These are phyloP conservation scores for Apogon talboti DNA, from an alignment of 2,797 vertebrate species.

Conservation along the genomic window DNA sequence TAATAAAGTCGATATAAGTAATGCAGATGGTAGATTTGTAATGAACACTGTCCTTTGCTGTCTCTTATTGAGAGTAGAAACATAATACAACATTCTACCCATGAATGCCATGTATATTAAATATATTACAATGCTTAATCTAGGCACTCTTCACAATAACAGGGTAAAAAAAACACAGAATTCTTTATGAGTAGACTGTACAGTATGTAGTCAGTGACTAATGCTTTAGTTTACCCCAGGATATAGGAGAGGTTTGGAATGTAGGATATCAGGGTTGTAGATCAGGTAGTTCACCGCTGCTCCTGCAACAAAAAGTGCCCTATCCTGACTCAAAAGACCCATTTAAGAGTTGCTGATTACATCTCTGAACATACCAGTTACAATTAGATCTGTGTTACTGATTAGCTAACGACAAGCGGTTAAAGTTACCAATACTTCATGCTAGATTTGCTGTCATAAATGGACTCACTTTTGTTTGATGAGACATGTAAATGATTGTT, in stretches of 20 bases:
- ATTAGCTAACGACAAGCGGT: conserved; percentile 69
- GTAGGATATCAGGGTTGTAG: conserved; percentile 73
- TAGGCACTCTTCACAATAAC: background rate
- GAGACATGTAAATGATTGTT: conserved; percentile 43
- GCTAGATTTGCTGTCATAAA: conserved; percentile 21
- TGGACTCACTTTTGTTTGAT: conserved; percentile 39
- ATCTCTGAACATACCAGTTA: conserved; percentile 78
- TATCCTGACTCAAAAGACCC: conserved; percentile 69
- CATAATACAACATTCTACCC: background rate
- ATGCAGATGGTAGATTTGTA: no score
- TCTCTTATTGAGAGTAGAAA: no score
- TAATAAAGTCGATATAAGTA: no score
- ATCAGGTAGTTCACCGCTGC: conserved; percentile 62
- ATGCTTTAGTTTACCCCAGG: conserved; percentile 55
- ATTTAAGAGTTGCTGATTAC: conserved; percentile 74
- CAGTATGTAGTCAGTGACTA: conserved; percentile 46
- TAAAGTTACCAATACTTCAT: conserved; percentile 65
- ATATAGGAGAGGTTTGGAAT: conserved; percentile 76
- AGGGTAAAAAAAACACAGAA: background rate
- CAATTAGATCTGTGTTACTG: conserved; percentile 82
- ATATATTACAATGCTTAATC: background rate
- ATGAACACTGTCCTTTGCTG: no score
- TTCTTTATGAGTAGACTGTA: conserved; percentile 6
- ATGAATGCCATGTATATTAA: background rate
- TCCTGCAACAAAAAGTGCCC: conserved; percentile 46